These are phyloP conservation scores for Aspidoscelis tigris DNA, from an alignment of 2,113 vertebrate genomes.

Conservation along the genomic window DNA sequence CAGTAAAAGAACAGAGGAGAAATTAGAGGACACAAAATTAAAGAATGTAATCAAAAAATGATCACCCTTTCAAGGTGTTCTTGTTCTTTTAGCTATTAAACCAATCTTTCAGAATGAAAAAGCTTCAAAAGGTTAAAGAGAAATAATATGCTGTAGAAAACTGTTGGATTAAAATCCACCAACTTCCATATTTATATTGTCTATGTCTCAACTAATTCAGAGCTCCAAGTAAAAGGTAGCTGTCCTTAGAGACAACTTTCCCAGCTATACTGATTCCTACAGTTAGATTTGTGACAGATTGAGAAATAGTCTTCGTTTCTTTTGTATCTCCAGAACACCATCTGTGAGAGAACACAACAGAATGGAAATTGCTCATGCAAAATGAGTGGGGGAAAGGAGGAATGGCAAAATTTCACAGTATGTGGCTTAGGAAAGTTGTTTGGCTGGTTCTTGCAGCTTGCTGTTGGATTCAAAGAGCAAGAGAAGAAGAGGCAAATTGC, in stretches of 20 bases:
- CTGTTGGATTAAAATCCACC: neutral
- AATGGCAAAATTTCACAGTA: slow-evolving; percentile 38
- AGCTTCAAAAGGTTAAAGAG: neutral
- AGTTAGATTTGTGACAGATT: slow-evolving; percentile 37
- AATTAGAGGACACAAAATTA: neutral
- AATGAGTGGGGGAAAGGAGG: slow-evolving; percentile 21
- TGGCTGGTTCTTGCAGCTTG: slow-evolving; percentile 21
- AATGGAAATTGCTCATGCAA: slow-evolving; percentile 38
- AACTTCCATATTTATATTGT: neutral
- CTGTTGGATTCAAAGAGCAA: slow-evolving; percentile 17
- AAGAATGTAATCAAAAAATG: neutral
- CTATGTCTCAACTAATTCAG: neutral
- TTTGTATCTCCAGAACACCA: slow-evolving; percentile 25
- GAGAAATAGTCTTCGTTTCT: slow-evolving; percentile 14
- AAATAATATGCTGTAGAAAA: neutral
- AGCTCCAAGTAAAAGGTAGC: neutral
- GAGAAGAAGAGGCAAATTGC: slow-evolving; percentile 17
- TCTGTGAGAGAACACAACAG: slow-evolving; percentile 13
- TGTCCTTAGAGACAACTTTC: slow-evolving; percentile 12
- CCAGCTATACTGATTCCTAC: neutral
- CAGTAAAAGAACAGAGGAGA: neutral
- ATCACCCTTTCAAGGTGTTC: neutral
- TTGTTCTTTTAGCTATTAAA: neutral
- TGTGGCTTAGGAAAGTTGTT: slow-evolving; percentile 29
- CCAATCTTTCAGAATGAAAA: neutral